These are phyloP conservation scores for Eupeodes luniger DNA, from an alignment of 2,888 invertebrate species.

Conservation along the genomic window DNA sequence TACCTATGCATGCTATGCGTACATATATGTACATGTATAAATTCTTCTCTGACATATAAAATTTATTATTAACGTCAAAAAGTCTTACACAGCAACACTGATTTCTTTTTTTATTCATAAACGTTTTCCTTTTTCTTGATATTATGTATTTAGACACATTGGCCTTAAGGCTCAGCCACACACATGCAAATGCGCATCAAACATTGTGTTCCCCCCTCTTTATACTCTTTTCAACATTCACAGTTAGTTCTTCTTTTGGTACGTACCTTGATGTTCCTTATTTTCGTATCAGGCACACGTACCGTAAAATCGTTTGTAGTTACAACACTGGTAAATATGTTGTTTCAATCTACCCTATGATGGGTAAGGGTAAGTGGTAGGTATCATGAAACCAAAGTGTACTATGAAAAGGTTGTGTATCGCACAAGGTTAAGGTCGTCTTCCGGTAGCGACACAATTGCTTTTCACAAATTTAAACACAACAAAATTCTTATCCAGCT, in stretches of 20 bases:
- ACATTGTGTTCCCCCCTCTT: background rate
- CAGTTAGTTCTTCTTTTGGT: background rate
- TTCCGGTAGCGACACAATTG: slow-evolving; percentile 50
- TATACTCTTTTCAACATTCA: background rate
- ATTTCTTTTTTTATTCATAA: background rate
- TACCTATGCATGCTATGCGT: no score
- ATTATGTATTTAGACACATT: slow-evolving; percentile 11
- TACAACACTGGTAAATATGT: background rate
- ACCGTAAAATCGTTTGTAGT: slow-evolving; percentile 5
- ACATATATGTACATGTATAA: no score
- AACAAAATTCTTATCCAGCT: slow-evolving; percentile 36
- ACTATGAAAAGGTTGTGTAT: slow-evolving; percentile 55
- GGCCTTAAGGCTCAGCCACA: slow-evolving; percentile 24
- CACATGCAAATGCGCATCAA: slow-evolving; percentile 41
- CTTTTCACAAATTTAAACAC: slow-evolving; percentile 29
- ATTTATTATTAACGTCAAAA: background rate
- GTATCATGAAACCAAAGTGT: slow-evolving; percentile 35
- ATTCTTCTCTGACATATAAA: no score
- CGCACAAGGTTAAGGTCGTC: slow-evolving; percentile 36
- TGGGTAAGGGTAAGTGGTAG: background rate
- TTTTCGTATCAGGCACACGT: slow-evolving; percentile 17
- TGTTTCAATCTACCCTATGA: slow-evolving; percentile 11
- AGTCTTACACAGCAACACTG: slow-evolving; percentile 32
- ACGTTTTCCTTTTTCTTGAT: background rate
- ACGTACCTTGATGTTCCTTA: slow-evolving; percentile 51